Conservation (phyloP, 2,888 invertebrate species). For the Drosophila infuscata region DNA sequence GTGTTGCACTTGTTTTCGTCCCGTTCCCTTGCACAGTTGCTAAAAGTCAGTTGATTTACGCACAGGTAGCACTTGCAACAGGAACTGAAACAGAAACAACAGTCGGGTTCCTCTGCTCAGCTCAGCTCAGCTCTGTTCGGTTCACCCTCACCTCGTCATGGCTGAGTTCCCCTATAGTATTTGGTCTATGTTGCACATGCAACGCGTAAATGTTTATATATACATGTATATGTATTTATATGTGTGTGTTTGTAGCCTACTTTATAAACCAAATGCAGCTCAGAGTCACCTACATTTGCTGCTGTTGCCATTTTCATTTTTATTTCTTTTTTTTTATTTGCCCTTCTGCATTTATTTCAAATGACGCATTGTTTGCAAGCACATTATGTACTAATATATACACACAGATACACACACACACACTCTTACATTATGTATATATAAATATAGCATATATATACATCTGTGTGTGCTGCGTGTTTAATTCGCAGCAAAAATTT, state of each 20-base stretch:
- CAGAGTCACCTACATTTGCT: conserved; percentile 73
- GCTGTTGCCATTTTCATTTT: conserved; percentile 43
- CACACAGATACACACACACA: neutral
- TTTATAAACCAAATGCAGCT: conserved; percentile 44
- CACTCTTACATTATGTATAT: neutral
- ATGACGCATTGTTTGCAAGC: conserved; percentile 74
- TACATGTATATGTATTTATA: conserved; percentile 3
- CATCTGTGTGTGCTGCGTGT: conserved; percentile 57
- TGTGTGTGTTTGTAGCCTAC: conserved; percentile 48
- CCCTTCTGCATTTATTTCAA: conserved; percentile 64
- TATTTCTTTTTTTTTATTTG: conserved; percentile 6
- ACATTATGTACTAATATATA: conserved; percentile 6
- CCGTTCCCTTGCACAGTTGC: conserved; percentile 16
- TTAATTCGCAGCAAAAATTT: conserved; percentile 70
- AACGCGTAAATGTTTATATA: conserved; percentile 18
- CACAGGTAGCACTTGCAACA: conserved; percentile 24
- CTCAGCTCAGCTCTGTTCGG: conserved; percentile 12
- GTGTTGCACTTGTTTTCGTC: conserved; percentile 21
- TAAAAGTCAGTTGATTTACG: conserved; percentile 54
- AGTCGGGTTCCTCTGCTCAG: conserved; percentile 15
- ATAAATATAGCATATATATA: neutral
- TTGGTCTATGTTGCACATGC: conserved; percentile 59
- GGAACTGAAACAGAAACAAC: conserved; percentile 17
- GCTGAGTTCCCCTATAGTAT: conserved; percentile 47
- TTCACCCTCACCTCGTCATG: conserved; percentile 59